Conservation (phyloP, 2,113 vertebrate species). For the Chlorocebus sabaeus region DNA sequence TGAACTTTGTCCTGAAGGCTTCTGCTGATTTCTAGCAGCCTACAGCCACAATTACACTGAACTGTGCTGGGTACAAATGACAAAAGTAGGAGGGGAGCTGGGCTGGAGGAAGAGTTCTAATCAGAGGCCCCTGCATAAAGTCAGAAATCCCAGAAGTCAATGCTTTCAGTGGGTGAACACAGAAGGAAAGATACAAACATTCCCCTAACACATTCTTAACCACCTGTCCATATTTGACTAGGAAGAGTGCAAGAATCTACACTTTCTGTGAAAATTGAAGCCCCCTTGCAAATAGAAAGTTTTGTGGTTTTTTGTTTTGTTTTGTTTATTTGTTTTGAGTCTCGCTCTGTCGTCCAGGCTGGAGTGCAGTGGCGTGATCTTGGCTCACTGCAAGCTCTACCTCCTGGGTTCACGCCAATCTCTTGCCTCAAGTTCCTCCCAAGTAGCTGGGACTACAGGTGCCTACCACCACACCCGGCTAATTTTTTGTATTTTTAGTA, state of each 20-base stretch:
- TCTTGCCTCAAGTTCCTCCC: no score
- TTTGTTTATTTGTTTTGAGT: no score
- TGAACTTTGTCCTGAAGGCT: not conserved
- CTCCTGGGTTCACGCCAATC: no score
- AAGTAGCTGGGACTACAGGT: no score
- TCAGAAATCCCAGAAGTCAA: not conserved
- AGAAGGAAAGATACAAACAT: not conserved
- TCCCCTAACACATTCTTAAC: not conserved
- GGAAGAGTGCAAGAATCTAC: not conserved
- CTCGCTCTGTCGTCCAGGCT: no score
- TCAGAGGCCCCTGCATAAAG: not conserved
- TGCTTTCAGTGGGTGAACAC: not conserved
- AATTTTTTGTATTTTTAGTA: no score
- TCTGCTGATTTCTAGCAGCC: not conserved
- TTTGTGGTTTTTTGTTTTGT: no score
- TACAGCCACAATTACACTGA: not conserved
- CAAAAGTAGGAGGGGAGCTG: not conserved
- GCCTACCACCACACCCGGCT: fast-evolving
- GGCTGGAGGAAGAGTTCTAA: not conserved
- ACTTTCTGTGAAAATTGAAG: not conserved
- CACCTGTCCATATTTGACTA: not conserved
- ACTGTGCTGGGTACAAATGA: not conserved
- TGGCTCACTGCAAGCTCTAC: no score
- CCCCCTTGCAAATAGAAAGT: no score
- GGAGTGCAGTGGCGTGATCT: no score